These are phyloP conservation scores for Gallinago paraguaiae DNA, from an alignment of 2,113 vertebrate genomes.

Conservation along the genomic window DNA sequence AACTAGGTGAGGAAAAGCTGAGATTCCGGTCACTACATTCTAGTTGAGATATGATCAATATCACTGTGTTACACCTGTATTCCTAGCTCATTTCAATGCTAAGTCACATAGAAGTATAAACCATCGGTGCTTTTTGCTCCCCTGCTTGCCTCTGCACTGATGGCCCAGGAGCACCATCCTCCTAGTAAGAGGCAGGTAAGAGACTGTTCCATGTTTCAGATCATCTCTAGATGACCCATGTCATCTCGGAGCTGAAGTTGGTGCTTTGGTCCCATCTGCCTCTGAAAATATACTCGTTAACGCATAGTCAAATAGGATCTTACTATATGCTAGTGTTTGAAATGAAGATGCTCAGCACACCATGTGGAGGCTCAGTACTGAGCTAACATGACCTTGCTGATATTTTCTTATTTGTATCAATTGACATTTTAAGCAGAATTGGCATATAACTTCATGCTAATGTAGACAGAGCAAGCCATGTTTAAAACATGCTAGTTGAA, in stretches of 20 bases:
- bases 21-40: background rate
- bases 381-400: background rate
- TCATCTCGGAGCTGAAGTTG: background rate
- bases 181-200: background rate
- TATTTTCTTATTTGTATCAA: background rate
- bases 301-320: background rate
- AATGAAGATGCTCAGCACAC: background rate
- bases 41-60: background rate
- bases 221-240: background rate
- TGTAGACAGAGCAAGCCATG: background rate
- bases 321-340: background rate
- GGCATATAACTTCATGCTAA: background rate
- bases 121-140: background rate
- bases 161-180: background rate
- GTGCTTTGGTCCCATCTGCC: background rate
- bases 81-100: background rate
- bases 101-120: background rate
- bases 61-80: background rate
- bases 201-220: background rate
- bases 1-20: background rate
- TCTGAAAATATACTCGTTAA: background rate
- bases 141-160: background rate
- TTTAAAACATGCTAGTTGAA: conserved; percentile 19
- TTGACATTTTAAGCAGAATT: background rate
- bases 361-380: background rate